Percentiles rank a stretch among this genome's conserved stretches.
Conservation (phyloP, 2,888 invertebrate genomes). For the Rosalia funebris region DNA sequence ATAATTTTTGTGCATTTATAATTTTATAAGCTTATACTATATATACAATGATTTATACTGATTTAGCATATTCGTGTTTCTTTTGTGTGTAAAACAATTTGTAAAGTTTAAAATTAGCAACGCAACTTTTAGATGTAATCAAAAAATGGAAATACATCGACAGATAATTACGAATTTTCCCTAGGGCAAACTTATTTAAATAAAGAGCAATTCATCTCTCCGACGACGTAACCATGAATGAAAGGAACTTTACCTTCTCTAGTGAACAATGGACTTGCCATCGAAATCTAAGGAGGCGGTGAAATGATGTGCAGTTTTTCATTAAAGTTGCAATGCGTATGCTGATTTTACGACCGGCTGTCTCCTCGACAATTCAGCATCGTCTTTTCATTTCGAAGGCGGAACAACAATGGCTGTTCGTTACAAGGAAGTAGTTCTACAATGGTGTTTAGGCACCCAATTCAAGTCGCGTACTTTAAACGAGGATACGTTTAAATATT, state of each 20-base stretch:
- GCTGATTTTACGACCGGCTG: constrained; percentile 21
- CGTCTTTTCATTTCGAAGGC: constrained; percentile 23
- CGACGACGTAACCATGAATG: constrained; percentile 27
- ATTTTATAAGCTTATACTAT: no score
- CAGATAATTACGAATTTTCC: constrained; percentile 24
- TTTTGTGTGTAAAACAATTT: no score
- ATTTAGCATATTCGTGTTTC: no score
- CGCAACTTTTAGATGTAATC: no score
- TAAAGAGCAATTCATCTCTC: constrained; percentile 30
- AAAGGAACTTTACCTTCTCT: constrained; percentile 17
- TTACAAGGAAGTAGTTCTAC: constrained; percentile 11
- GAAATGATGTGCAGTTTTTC: constrained; percentile 27
- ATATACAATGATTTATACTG: no score
- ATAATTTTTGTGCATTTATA: no score
- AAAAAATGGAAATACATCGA: neutral
- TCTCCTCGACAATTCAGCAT: constrained; percentile 17
- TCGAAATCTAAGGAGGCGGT: constrained; percentile 24
- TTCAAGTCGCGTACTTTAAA: no score
- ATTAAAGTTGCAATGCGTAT: constrained; percentile 25
- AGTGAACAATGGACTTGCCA: constrained; percentile 18
- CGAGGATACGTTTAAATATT: no score
- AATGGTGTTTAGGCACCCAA: constrained; percentile 6
- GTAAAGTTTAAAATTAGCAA: no score
- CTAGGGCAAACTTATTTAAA: constrained; percentile 22
- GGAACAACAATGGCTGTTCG: constrained; percentile 12